Percentiles rank a stretch among this genome's conserved stretches.
Conservation (phyloP, 2,888 invertebrate genomes). For the Dicycla oo region DNA sequence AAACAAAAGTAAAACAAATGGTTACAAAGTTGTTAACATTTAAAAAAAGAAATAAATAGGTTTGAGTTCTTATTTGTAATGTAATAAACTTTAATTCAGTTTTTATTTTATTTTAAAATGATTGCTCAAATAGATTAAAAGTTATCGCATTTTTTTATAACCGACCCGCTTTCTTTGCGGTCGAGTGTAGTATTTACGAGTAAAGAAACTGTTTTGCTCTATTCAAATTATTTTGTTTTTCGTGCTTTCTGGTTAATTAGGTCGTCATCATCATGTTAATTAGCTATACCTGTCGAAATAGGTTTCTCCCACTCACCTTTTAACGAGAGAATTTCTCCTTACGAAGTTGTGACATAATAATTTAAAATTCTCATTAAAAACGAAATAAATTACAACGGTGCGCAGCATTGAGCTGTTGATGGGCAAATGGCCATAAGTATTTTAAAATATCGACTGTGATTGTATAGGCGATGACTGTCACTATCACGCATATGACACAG, state of each 20-base stretch:
- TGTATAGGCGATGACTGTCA: conserved; percentile 38
- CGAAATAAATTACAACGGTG: conserved; percentile 63
- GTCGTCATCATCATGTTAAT: neutral
- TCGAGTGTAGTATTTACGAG: too few species aligned
- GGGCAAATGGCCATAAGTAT: conserved; percentile 56
- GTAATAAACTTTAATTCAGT: too few species aligned
- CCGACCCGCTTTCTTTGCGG: too few species aligned
- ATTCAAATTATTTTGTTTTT: neutral
- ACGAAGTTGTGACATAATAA: conserved; percentile 11
- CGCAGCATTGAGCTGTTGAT: conserved; percentile 63
- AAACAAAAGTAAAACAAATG: too few species aligned
- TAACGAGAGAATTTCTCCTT: conserved; percentile 27
- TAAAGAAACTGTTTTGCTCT: neutral
- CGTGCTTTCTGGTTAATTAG: neutral
- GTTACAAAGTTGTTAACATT: too few species aligned
- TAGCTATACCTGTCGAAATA: neutral
- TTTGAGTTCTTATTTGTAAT: too few species aligned
- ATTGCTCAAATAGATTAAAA: too few species aligned
- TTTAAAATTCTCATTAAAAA: conserved; percentile 48
- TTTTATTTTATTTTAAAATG: too few species aligned
- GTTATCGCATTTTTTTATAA: too few species aligned
- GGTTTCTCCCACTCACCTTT: conserved; percentile 19
- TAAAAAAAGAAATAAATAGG: too few species aligned
- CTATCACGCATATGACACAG: conserved; percentile 30
- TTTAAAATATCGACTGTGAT: conserved; percentile 54